phyloP scores from a whole-genome alignment of 2,888 invertebrate genomes.

The Scelioninae gen. 1 region DNA sequence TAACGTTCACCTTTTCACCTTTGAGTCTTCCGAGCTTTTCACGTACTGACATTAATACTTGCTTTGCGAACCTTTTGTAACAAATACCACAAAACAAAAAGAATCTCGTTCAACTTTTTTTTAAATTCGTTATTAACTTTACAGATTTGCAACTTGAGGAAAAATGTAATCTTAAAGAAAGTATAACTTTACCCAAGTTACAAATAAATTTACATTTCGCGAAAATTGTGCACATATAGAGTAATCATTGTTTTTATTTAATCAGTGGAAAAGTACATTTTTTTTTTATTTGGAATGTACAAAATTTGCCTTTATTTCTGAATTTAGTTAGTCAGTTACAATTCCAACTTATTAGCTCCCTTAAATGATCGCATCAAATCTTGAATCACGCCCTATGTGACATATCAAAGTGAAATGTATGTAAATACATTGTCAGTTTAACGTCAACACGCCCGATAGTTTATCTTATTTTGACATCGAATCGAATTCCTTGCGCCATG shows the following conservation, averaged over 20 bases:
- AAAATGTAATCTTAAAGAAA: not conserved
- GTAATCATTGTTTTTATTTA: not conserved
- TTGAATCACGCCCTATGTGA: conserved; percentile 42
- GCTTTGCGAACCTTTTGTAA: conserved; percentile 35
- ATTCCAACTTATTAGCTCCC: conserved; percentile 7
- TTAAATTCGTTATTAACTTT: conserved; percentile 42
- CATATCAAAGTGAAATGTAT: conserved; percentile 62
- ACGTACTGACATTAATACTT: conserved; percentile 45
- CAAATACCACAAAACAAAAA: conserved; percentile 11
- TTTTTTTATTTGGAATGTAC: too few relatives aligned
- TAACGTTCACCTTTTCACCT: conserved; percentile 45
- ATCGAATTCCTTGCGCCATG: conserved; percentile 61
- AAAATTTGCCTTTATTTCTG: too few relatives aligned
- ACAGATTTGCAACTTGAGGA: conserved; percentile 25
- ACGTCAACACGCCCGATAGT: conserved; percentile 65
- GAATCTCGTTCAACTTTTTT: conserved; percentile 14
- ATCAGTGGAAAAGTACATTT: too few relatives aligned
- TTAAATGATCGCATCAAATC: conserved; percentile 49
- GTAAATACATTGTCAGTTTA: conserved; percentile 67
- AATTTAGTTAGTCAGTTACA: not conserved
- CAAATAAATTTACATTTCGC: not conserved
- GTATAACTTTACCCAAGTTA: not conserved
- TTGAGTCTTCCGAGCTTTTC: conserved; percentile 50
- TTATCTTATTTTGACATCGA: conserved; percentile 69
- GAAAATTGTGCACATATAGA: not conserved